Conservation (phyloP, 1,140 invertebrate species). For the Eupristina koningsbergeri region DNA sequence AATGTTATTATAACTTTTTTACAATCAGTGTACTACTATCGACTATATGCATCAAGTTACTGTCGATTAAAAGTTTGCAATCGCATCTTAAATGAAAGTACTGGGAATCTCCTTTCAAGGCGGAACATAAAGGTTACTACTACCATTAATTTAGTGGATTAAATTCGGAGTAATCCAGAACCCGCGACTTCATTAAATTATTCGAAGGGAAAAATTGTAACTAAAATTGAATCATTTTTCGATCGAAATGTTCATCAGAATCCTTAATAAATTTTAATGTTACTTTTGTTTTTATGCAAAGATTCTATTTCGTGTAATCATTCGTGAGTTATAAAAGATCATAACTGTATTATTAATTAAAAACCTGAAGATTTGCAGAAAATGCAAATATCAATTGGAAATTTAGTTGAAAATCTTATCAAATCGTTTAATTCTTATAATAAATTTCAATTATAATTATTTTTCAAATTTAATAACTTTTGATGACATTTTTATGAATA, state of each 20-base stretch:
- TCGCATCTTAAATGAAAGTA: slow-evolving; percentile 32
- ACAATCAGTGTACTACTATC: neutral
- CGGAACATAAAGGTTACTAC: slow-evolving; percentile 15
- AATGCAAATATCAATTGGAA: neutral
- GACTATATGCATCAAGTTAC: slow-evolving; percentile 15
- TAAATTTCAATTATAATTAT: neutral
- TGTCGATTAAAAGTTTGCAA: slow-evolving; percentile 34
- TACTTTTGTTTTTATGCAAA: neutral
- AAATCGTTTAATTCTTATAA: too few relatives aligned
- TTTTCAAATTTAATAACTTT: neutral
- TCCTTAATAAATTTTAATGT: neutral
- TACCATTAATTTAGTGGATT: slow-evolving; percentile 33
- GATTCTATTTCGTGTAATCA: neutral
- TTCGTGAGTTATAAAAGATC: neutral
- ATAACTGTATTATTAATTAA: neutral
- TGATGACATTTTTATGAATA: too few relatives aligned
- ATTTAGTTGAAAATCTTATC: neutral
- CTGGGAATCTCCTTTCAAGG: slow-evolving; percentile 25
- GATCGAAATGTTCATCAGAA: neutral
- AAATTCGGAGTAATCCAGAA: slow-evolving; percentile 21
- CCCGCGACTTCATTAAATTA: neutral
- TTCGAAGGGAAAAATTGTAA: neutral
- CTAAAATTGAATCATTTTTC: slow-evolving; percentile 16
- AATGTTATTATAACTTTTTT: slow-evolving; percentile 15
- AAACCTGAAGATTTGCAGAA: neutral